Evolutionary conservation across 2,113 vertebrate species (phyloP).

Genomic region (Mirza zaza): DNA sequence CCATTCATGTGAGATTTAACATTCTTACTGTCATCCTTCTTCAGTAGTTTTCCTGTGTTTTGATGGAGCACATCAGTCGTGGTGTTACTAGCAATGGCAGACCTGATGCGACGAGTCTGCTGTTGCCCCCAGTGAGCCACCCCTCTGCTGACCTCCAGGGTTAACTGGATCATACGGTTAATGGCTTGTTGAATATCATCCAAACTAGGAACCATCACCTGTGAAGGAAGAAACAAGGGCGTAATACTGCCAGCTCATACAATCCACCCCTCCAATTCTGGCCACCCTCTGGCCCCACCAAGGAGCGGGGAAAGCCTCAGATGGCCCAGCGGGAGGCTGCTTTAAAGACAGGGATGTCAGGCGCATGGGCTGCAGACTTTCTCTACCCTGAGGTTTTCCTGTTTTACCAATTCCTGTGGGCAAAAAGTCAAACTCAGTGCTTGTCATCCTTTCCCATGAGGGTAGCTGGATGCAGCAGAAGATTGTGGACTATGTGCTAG

Average conservation of each 20-base stretch:
- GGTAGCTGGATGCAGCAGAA: not conserved
- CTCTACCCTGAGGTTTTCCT: not conserved
- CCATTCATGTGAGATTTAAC: not conserved
- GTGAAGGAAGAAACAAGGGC: slow-evolving; percentile 29
- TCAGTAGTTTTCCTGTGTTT: not conserved
- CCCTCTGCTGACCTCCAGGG: slow-evolving; percentile 88
- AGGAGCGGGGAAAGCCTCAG: not conserved
- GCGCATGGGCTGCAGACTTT: not conserved
- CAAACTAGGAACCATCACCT: slow-evolving; percentile 89
- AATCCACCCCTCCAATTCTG: not conserved
- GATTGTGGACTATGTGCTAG: not conserved
- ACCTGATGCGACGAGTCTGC: slow-evolving; percentile 24
- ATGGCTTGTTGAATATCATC: slow-evolving; percentile 89
- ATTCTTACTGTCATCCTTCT: slow-evolving; percentile 81
- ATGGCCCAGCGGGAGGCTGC: not conserved
- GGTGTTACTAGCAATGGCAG: not conserved
- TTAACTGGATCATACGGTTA: slow-evolving; percentile 84
- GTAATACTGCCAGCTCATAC: no score
- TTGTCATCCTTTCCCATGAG: not conserved
- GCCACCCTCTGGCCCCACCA: fast-evolving
- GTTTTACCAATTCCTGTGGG: not conserved
- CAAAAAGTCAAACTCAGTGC: not conserved
- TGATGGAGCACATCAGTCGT: not conserved
- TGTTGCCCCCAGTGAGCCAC: slow-evolving; percentile 87
- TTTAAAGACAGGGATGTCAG: not conserved